phyloP scores from a whole-genome alignment of 64 coral and sea anemone species.

The Montipora sp. region DNA sequence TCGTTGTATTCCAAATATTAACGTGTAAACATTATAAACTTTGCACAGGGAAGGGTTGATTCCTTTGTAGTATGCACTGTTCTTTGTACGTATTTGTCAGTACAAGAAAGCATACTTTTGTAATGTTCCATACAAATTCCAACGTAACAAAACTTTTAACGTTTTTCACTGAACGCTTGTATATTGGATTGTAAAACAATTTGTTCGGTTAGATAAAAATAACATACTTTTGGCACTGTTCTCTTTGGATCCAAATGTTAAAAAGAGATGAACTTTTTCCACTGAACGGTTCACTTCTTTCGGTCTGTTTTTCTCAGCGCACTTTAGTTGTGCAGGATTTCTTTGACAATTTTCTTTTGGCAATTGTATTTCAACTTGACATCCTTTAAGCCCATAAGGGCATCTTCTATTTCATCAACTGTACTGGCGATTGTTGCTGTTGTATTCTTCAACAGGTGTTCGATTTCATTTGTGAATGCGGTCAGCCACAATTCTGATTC shows the following conservation, averaged over 20 bases:
- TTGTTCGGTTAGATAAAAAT: background rate
- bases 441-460: background rate
- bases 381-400: constrained; percentile 7
- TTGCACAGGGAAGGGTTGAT: background rate
- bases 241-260: constrained; percentile 17
- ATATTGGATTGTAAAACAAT: background rate
- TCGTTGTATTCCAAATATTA: background rate
- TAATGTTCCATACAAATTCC: background rate
- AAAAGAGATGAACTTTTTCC: constrained; percentile 18
- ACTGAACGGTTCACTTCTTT: background rate
- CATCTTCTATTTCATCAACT: constrained; percentile 39
- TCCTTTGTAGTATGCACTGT: background rate
- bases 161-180: background rate
- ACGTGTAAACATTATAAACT: background rate
- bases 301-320: constrained; percentile 1
- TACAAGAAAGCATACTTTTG: background rate
- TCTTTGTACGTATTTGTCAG: background rate
- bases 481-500: constrained; percentile 54
- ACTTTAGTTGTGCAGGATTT: constrained; percentile 7
- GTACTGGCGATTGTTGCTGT: constrained; percentile 16
- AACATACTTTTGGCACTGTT: constrained; percentile 10
- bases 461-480: constrained; percentile 39
- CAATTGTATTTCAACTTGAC: constrained; percentile 33
- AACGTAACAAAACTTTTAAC: background rate
- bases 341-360: constrained; percentile 32